A percentile compares a stretch with the other conserved stretches of the same genome.
phyloP scores from a whole-genome alignment of 2,888 invertebrate species.

The Drosophila kuntzei region DNA sequence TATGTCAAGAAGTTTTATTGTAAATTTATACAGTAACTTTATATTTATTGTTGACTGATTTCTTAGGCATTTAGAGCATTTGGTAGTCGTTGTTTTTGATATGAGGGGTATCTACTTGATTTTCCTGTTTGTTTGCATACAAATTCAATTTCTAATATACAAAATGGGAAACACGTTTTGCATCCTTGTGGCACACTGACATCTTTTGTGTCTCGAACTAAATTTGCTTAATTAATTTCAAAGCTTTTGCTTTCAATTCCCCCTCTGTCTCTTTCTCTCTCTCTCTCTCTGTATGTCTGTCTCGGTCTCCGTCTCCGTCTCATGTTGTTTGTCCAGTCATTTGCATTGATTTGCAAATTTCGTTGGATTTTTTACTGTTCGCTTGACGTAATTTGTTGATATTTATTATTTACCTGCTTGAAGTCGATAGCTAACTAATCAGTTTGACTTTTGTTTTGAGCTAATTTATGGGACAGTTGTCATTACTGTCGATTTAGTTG shows the following conservation, averaged over 20 bases:
- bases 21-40: too few relatives aligned
- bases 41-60: neutral
- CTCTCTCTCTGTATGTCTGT: neutral
- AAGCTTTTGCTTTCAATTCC: slow-evolving; percentile 67
- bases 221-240: slow-evolving; percentile 75
- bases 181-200: slow-evolving; percentile 80
- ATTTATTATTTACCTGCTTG: slow-evolving; percentile 67
- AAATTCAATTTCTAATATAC: slow-evolving; percentile 72
- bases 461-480: slow-evolving; percentile 34
- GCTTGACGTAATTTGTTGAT: slow-evolving; percentile 68
- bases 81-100: slow-evolving; percentile 10
- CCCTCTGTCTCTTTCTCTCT: neutral
- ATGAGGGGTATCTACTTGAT: slow-evolving; percentile 44
- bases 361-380: slow-evolving; percentile 30
- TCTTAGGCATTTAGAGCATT: slow-evolving; percentile 28
- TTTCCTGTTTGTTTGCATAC: slow-evolving; percentile 67
- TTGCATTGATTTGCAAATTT: slow-evolving; percentile 77
- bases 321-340: slow-evolving; percentile 55
- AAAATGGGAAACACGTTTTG: slow-evolving; percentile 63
- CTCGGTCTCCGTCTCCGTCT: slow-evolving; percentile 2
- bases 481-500: slow-evolving; percentile 23
- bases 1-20: neutral
- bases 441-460: slow-evolving; percentile 46
- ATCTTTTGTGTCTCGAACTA: slow-evolving; percentile 66
- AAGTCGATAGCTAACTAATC: slow-evolving; percentile 64